Conservation (phyloP, 2,113 vertebrate genomes). For the Cyphomyrus plagiostoma region DNA sequence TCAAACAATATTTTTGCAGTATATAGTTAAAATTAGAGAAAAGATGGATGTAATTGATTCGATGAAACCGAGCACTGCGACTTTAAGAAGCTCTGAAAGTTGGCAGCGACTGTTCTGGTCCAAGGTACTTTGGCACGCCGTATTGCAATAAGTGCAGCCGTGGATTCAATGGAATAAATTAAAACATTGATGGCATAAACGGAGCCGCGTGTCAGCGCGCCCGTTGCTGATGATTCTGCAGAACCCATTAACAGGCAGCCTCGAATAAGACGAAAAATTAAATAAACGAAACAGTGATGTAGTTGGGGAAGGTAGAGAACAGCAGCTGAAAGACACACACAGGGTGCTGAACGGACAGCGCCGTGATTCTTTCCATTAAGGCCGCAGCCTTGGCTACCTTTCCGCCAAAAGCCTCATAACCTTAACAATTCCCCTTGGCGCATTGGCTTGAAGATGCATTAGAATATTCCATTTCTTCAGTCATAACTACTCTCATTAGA, state of each 20-base stretch:
- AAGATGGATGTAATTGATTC: background rate
- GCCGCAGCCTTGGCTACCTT: conserved; percentile 40
- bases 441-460: conserved; percentile 1
- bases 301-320: background rate
- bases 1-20: background rate
- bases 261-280: background rate
- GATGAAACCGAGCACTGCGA: background rate
- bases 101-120: background rate
- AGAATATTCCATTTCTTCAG: background rate
- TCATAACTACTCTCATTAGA: conserved; percentile 3
- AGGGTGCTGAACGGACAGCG: conserved; percentile 59
- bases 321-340: background rate
- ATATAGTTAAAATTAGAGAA: background rate
- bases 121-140: background rate
- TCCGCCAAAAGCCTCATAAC: background rate
- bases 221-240: background rate
- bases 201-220: background rate
- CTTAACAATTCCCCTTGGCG: conserved; percentile 13
- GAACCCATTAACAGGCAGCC: background rate
- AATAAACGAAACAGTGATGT: background rate
- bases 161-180: background rate
- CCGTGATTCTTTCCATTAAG: conserved; percentile 15
- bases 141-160: conserved; percentile 5
- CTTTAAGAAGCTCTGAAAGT: conserved; percentile 15
- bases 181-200: background rate